Conservation (phyloP, 2,797 vertebrate genomes). For the Karalla daura region DNA sequence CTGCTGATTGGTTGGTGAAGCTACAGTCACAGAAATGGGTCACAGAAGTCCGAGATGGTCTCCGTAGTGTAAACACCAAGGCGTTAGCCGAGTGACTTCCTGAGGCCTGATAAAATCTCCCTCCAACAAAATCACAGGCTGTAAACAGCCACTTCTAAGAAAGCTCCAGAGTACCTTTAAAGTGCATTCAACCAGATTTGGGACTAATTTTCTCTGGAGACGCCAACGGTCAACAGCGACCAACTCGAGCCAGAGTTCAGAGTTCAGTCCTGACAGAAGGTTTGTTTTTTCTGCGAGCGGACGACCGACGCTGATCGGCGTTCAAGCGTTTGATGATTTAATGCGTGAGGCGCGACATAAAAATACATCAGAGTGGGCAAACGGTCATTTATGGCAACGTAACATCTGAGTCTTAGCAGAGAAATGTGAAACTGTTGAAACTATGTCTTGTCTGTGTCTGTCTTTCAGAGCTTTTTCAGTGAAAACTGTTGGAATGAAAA, state of each 20-base stretch:
- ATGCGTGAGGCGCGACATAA: neutral
- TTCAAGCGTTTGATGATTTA: conserved; percentile 3
- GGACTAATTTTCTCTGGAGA: conserved; percentile 56
- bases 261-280: neutral
- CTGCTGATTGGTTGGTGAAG: conserved; percentile 2
- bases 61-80: conserved; percentile 74
- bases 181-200: conserved; percentile 67
- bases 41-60: conserved; percentile 61
- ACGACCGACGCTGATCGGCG: neutral
- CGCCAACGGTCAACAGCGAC: conserved; percentile 20
- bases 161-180: conserved; percentile 65
- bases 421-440: no score
- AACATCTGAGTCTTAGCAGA: no score
- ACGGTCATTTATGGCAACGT: no score
- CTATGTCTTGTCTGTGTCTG: no score
- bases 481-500: no score
- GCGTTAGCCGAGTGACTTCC: conserved; percentile 82
- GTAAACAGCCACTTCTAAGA: conserved; percentile 71
- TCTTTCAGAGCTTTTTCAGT: no score
- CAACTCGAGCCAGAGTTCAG: neutral
- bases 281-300: no score
- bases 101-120: conserved; percentile 78
- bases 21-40: conserved; percentile 60
- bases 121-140: conserved; percentile 69
- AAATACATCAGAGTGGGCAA: neutral